Base-by-base conservation (phyloP, 2,797 vertebrate genomes). In the Monodelphis domestica region DNA sequence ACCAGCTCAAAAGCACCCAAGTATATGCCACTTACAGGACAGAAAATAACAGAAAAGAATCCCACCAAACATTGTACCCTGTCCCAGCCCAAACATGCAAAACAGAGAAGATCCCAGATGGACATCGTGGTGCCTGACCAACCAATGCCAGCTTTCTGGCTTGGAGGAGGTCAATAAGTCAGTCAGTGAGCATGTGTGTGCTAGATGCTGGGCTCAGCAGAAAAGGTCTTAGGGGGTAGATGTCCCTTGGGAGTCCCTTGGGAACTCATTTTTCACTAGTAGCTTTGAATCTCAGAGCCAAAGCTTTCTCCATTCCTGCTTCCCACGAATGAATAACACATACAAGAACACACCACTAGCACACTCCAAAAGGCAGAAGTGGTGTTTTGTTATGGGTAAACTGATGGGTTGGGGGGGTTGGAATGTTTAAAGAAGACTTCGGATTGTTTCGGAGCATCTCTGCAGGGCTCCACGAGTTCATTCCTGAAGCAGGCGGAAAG, bases 401-500 rank as follows among this genome's bases (percentile, higher is more conserved):
- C 97, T 88, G 98, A 98, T 97, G 97, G 98, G 92, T 98, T 98
- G 94, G 95, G 95, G 98, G 97, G 98, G 95, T 97, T 98, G 98
- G 98, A 99, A 98, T 99, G 98, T 98, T 98, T 99, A 98, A 98
- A 98, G 98, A 98, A 98, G 98, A 98, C 97, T 98, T 99, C 99
- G 96, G 98, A 99, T 98, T 98, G 99, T 98, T 98, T 99, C 98
- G 99, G 98, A 99, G 98, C 98, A 97, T 98, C 99, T 98, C 98
- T 99, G 99, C 98, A 98, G 94, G 99, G 98, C 96, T 99, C 99
- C 98, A 98, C 98, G 97, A 99, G 98, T 98, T 99, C 99, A 97
- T 98, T 99, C 98, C 99, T 99, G 98, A 99, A 99, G 98, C 99
- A 98, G 98, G 99, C 98, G 98, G 99, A 99, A 98, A 99, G 98